Base-by-base conservation (phyloP, 1,140 invertebrate species). In the Trichomalopsis sarcophagae region DNA sequence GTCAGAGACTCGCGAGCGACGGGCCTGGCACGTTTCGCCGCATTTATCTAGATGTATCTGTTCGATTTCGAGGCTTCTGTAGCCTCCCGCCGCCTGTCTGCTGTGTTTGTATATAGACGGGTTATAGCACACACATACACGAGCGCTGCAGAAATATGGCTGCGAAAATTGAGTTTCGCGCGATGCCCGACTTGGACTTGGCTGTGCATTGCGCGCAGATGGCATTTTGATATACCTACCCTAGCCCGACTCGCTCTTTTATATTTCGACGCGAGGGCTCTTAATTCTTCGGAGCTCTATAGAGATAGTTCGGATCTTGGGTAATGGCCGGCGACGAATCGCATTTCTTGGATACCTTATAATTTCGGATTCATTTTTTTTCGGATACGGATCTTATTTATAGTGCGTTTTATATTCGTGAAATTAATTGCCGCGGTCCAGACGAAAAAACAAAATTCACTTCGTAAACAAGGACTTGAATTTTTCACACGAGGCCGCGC, bases 31-130 rank as follows among this genome's bases (percentile, higher is more conserved):
- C 91, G 90, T 91, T 90, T 88, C 87, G 87, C 84, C 89, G 89
- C 89, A 90, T 91, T 91, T 91, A 91, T 90, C 89, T 91, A 90
- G 90, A 90, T 90, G 89, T 91, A 89, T 90, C 89, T 89, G 50
- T 90, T 88, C 86, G 85, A 88, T 90, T 91, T 87, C 88, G 86
- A 79, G 62, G 36, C 62, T 84, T 77, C 40, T 30, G n/a, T 13
- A 33, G 21, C 55, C 55, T 2, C 55, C 2, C 55, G 55, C 14
- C 27, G 27, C 27, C 55, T 62, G 55, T 21, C 55, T 6, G 0
- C 14, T n/a, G 55, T 62, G 55, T 62, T 62, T 62, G 55, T 62
- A 21, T 7, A 62, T 62, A 7, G 17, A n/a, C 21, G 21, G 21
- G 6, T 62, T 62, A 62, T n/a, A 21, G 17, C 55, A 62, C 17